Base-by-base conservation (phyloP, 2,797 vertebrate species). In the Cephalopachus bancanus region DNA sequence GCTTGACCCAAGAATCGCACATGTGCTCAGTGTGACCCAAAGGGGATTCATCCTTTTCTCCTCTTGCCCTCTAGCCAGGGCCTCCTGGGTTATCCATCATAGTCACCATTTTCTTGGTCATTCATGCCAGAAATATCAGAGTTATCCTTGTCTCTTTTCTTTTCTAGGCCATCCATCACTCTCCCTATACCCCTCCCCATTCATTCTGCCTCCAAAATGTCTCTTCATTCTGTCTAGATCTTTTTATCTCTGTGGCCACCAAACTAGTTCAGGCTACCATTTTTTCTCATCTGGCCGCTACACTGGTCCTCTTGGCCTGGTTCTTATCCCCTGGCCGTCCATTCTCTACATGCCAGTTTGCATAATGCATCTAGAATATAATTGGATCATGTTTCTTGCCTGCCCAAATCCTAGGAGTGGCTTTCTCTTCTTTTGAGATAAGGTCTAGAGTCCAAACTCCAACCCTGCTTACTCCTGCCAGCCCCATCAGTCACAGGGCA, bases 361-460 rank as follows among this genome's bases (percentile, higher is more conserved):
- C 67, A 76, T 62, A 51, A 44, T 83, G 26, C 78, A 15, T 69
- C 80, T 65, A 15, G 93, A 93, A 71, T 87, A 72, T 33, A 84
- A 80, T 69, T 60, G 33, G 67, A 44, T 86, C 15, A 16, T 86
- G 49, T 91, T 93, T 95, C 83, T 89, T 91, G 19, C 57, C 85
- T 83, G 33, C n/a, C 65, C 81, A 59, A 71, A 90, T 92, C 20
- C 44, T 94, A 59, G 83, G 44, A 95, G 22, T 95, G 71, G 33
- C 67, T 94, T 93, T 74, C 81, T 72, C 0, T 87, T 87, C 62
- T 91, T 94, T 91, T 93, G 53, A 80, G 86, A 14, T 75, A 65
- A 71, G 51, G 24, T 59, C 53, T 80, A 11, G 62, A 81, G 51
- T 76, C 22, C 37, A 74, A 75, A 20, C 57, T 59, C 22, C 17